Percentiles rank a stretch among this genome's conserved stretches.
Conservation (phyloP, 53 echinoderm and acorn worm species). For the Luidia sarsii region DNA sequence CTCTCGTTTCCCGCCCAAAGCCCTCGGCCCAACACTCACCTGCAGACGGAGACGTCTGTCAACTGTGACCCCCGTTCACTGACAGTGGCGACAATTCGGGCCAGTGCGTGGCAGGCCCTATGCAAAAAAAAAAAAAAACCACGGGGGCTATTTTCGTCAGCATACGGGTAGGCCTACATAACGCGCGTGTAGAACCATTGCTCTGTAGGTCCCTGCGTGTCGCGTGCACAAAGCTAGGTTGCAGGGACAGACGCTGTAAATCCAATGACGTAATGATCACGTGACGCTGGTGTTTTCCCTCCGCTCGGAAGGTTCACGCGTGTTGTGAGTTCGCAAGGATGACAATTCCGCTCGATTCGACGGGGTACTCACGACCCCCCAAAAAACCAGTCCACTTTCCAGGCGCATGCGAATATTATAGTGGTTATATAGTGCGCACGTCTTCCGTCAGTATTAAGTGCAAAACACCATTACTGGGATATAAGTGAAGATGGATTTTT, state of each 20-base stretch:
- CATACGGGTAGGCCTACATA: background rate
- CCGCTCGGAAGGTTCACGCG: constrained; percentile 25
- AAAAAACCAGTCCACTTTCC: too few species aligned
- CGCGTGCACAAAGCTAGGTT: background rate
- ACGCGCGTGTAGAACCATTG: background rate
- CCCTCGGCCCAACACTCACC: constrained; percentile 6
- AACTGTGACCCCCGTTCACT: constrained; percentile 19
- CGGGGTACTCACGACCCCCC: too few species aligned
- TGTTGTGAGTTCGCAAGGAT: background rate
- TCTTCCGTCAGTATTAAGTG: too few species aligned
- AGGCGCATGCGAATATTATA: too few species aligned
- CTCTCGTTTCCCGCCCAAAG: background rate
- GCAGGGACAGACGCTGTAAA: constrained; percentile 1
- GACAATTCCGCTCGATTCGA: too few species aligned
- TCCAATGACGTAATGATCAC: constrained; percentile 28
- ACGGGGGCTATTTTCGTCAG: background rate
- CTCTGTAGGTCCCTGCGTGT: background rate
- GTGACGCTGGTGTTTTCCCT: constrained; percentile 18
- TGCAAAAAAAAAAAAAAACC: background rate
- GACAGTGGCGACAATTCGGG: constrained; percentile 5
- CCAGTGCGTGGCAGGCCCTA: background rate
- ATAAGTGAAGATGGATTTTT: too few species aligned
- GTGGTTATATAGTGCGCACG: too few species aligned
- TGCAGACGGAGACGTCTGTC: background rate
- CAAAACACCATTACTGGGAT: too few species aligned